A percentile compares a stretch with the other conserved stretches of the same genome.
phyloP scores from a whole-genome alignment of 2,113 vertebrate genomes.

The Aldabrachelys gigantea region DNA sequence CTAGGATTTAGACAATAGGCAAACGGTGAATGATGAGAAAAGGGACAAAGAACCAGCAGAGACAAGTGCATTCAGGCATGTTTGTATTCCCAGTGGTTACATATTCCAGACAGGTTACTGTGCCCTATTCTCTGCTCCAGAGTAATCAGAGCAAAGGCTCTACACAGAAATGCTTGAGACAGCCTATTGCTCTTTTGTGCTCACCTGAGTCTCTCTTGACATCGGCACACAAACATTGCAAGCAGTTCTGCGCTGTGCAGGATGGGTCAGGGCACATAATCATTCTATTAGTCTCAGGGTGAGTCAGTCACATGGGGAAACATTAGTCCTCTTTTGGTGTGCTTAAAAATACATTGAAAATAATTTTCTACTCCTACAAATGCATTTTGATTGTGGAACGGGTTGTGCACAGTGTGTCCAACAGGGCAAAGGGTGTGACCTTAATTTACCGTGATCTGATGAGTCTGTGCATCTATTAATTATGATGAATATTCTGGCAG shows the following conservation, averaged over 20 bases:
- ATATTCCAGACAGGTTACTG: background rate
- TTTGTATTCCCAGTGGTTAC: background rate
- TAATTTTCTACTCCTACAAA: background rate
- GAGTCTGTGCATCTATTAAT: background rate
- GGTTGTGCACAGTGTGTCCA: background rate
- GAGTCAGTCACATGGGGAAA: background rate
- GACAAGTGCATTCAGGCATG: no score
- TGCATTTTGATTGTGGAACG: background rate
- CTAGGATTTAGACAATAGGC: background rate
- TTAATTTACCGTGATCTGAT: accelerated
- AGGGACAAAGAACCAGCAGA: background rate
- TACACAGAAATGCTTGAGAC: background rate
- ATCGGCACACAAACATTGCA: background rate
- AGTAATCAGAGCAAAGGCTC: background rate
- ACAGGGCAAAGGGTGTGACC: background rate
- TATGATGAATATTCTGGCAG: background rate
- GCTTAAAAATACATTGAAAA: background rate
- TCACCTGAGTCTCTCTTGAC: background rate
- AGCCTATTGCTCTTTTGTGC: background rate
- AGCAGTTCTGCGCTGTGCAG: background rate
- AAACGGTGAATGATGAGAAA: background rate
- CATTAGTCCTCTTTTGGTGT: background rate
- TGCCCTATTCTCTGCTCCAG: background rate
- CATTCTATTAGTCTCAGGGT: background rate
- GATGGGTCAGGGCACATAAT: background rate